Evolutionary conservation across 1,140 invertebrate genomes (phyloP), one percentile per base, ranked within the genome.

Genomic region (Megalopta genalis): DNA sequence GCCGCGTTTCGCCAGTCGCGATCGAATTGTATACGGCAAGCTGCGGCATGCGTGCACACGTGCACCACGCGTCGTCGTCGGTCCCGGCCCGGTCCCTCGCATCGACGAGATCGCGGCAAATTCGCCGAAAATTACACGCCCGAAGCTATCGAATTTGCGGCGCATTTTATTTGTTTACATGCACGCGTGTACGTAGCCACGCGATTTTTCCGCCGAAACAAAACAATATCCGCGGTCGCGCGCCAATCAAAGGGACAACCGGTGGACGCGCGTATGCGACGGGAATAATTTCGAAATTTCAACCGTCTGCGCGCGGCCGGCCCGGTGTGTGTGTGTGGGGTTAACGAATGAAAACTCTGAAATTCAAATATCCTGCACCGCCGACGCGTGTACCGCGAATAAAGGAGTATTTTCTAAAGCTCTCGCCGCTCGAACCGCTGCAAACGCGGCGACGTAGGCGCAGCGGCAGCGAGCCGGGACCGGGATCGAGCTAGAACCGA

Each of bases 91-190:
- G 70, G 60, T 75, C 65, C 70, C 54, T 64, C 68, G 67, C 67
- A 57, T 23, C 27, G 21, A 21, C 54, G 54, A n/a, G 21, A n/a
- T 32, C 23, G 32, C 64, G 23, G 16, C 49, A 57, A 63, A 73
- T 82, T 75, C 23, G 59, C 46, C 52, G 49, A 54, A 83, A 77
- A 83, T 83, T 72, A 83, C 68, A 83, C 68, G 73, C 71, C 49
- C 62, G 54, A 49, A 16, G 18, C 16, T 21, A 21, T 52, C 27
- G 68, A 42, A 39, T 39, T 77, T 59, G 63, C 27, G 25, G 2
- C 23, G 57, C 25, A 25, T 25, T 59, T 57, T 59, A 39, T 37
- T 18, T 32, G 14, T 57, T 21, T 9, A 21, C 18, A 52, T 6
- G 16, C 16, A 52, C 16, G 49, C 18, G 49, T 52, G 18, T 16